Evolutionary conservation across 2,797 vertebrate species (phyloP).

Genomic region (Myotis vivesi): DNA sequence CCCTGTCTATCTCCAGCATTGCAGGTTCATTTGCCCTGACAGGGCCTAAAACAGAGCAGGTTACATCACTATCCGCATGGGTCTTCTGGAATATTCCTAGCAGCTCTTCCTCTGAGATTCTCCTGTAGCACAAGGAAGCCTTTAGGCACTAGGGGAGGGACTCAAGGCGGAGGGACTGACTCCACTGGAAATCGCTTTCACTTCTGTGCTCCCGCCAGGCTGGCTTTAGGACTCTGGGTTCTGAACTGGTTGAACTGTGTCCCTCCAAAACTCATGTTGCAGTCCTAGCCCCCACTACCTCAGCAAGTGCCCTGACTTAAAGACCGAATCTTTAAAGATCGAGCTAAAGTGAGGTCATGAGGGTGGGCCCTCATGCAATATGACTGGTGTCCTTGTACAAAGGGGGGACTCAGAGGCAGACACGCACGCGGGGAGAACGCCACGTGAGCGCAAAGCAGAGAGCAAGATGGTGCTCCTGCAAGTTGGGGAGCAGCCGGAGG

Average conservation of each 20-base stretch:
- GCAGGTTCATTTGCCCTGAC: neutral
- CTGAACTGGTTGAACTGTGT: neutral
- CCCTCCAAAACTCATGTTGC: neutral
- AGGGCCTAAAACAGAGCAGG: neutral
- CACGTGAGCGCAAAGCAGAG: neutral
- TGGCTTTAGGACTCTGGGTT: neutral
- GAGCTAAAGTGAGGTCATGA: neutral
- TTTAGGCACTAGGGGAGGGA: neutral
- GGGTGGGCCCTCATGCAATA: neutral
- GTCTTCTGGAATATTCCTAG: constrained; percentile 4
- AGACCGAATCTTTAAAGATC: neutral
- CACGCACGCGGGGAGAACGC: rapidly evolving
- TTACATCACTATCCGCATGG: neutral
- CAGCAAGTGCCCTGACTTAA: neutral
- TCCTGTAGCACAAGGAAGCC: neutral
- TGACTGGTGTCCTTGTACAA: neutral
- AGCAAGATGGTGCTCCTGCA: neutral
- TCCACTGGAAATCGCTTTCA: neutral
- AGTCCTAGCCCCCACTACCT: neutral
- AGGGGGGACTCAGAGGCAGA: neutral
- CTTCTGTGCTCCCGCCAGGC: neutral
- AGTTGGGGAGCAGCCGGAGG: neutral
- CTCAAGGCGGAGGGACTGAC: neutral
- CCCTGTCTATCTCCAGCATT: neutral
- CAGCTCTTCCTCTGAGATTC: neutral